These are phyloP conservation scores for Margarornis squamiger DNA, from an alignment of 2,797 vertebrate species.

Conservation along the genomic window DNA sequence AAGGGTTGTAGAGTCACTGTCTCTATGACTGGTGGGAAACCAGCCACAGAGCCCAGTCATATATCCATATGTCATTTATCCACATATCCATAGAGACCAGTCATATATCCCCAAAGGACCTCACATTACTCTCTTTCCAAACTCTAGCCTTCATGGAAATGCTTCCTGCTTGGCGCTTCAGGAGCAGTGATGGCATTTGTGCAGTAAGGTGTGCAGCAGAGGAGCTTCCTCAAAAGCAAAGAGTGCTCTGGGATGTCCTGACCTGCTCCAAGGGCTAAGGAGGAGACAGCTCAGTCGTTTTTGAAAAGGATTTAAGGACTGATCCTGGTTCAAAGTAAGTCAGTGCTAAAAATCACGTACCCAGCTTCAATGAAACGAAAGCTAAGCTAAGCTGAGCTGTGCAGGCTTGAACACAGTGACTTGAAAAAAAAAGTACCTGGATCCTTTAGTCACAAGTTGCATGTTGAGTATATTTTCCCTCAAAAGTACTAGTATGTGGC, in stretches of 20 bases:
- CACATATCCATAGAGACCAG: no score
- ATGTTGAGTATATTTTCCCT: not conserved
- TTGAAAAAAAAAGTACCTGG: not conserved
- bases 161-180: not conserved
- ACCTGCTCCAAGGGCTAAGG: not conserved
- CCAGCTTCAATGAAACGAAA: not conserved
- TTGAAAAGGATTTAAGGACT: not conserved
- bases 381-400: not conserved
- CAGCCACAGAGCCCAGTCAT: not conserved
- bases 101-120: accelerated
- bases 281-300: not conserved
- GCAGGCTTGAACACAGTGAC: not conserved
- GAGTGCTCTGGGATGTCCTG: not conserved
- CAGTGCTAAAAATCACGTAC: not conserved
- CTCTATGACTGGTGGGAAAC: not conserved
- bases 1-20: not conserved
- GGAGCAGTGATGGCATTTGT: not conserved
- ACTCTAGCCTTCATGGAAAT: not conserved
- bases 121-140: not conserved
- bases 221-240: not conserved
- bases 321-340: not conserved
- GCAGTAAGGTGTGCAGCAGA: not conserved
- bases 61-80: no score
- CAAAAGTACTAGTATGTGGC: not conserved
- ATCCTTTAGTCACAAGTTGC: not conserved